Evolutionary conservation across 2,888 invertebrate genomes (phyloP).

Genomic region (Meiosimyza platycephala): DNA sequence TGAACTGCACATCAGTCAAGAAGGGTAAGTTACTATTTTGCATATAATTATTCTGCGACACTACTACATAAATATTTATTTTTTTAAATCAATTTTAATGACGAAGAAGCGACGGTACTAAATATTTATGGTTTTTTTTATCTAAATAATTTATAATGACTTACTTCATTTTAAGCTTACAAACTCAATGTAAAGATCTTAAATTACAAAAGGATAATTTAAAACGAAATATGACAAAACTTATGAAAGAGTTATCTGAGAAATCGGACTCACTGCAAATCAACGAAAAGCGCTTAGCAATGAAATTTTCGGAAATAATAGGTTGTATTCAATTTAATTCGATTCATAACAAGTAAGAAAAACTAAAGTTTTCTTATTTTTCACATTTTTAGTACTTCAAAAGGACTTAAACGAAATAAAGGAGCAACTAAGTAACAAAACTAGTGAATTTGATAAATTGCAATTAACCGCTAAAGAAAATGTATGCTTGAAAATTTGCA

Average conservation of each 20-base stretch:
- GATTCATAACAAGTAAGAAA: background rate
- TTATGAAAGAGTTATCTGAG: conserved; percentile 61
- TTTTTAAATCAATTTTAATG: background rate
- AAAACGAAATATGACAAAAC: conserved; percentile 57
- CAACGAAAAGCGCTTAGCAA: conserved; percentile 58
- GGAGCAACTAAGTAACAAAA: conserved; percentile 51
- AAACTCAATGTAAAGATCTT: conserved; percentile 62
- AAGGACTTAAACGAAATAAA: conserved; percentile 57
- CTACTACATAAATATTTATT: background rate
- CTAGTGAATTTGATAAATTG: conserved; percentile 55
- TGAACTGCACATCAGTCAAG: conserved; percentile 63
- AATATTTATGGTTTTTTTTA: background rate
- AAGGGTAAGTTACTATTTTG: conserved; percentile 51
- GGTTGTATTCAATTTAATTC: conserved; percentile 41
- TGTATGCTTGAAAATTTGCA: conserved; percentile 43
- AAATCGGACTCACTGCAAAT: conserved; percentile 58
- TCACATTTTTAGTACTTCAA: conserved; percentile 50
- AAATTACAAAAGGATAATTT: conserved; percentile 59
- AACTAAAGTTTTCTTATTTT: conserved; percentile 2
- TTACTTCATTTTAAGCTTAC: conserved; percentile 49
- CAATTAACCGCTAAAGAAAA: conserved; percentile 58
- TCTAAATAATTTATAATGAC: conserved; percentile 37
- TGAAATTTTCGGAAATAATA: conserved; percentile 60
- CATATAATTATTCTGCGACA: background rate
- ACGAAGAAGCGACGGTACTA: too few species aligned